A percentile compares a stretch with the other conserved stretches of the same genome.
phyloP scores from a whole-genome alignment of 2,888 invertebrate species.

The Iphiclides podalirius region DNA sequence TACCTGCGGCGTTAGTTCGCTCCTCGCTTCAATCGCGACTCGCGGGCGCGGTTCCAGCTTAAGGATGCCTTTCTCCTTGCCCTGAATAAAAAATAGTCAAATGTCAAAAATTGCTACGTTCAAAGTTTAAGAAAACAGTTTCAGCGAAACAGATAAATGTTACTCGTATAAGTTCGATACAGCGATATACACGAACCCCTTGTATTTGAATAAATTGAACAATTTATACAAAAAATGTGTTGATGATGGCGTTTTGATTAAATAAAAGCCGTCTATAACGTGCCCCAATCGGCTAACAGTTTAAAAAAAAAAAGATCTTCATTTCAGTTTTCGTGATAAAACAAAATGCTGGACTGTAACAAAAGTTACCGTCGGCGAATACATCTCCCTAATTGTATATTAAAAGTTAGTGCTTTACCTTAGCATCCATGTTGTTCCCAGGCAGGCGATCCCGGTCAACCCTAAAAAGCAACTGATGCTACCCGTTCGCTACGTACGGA shows the following conservation, averaged over 20 bases:
- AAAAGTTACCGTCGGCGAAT: too few relatives aligned
- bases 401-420: conserved; percentile 53
- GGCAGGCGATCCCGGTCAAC: conserved; percentile 40
- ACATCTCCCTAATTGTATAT: too few relatives aligned
- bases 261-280: too few relatives aligned
- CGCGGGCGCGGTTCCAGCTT: conserved; percentile 60
- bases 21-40: conserved; percentile 44
- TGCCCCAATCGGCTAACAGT: too few relatives aligned
- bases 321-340: too few relatives aligned
- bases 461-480: conserved; percentile 45
- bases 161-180: neutral
- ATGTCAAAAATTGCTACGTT: neutral
- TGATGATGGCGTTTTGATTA: too few relatives aligned
- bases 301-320: too few relatives aligned
- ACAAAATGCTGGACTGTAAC: too few relatives aligned
- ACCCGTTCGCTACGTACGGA: conserved; percentile 39
- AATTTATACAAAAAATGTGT: too few relatives aligned
- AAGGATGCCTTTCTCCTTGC: conserved; percentile 63
- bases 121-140: neutral
- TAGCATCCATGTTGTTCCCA: conserved; percentile 50
- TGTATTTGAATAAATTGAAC: too few relatives aligned
- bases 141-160: neutral
- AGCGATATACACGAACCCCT: too few relatives aligned
- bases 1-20: conserved; percentile 66
- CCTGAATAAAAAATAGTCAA: conserved; percentile 35